Base-by-base conservation (phyloP, 2,888 invertebrate species). In the Molorchus minor region DNA sequence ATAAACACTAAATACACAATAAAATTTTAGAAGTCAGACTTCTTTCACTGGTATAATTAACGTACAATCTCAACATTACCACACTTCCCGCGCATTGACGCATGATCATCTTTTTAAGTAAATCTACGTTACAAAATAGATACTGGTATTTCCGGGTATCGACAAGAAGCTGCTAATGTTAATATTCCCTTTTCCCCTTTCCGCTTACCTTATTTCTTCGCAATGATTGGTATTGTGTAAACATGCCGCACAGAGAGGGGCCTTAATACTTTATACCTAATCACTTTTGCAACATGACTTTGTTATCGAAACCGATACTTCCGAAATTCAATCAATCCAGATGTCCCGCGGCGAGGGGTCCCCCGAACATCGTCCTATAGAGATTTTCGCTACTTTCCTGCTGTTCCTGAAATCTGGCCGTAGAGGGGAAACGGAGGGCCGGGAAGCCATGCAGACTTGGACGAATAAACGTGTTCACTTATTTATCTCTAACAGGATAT, bases 261-360 rank as follows among this genome's bases (percentile, higher is more conserved):
- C 49, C 49, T 58, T 46, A 58, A 58, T 60, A 60, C 56, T 60
- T 60, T 52, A 49, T 57, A 53, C 20, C 38, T 61, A 61, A 65
- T 61, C 63, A 63, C 63, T 61, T 65, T 63, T 62, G 46, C 63
- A 63, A 40, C 61, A 65, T 65, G 65, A 63, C 65, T 65, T 44
- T 65, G 65, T 59, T 65, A 63, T 61, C 55, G 65, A 61, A 63
- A 63, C 59, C 64, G 62, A 65, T 65, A 61, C 63, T 58, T 35
- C 63, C 61, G 49, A 63, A 65, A 65, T 65, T 65, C 63, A 65
- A 65, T 65, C 65, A 65, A 57, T 59, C 47, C 38, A 40, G 47
- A 51, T 63, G 51, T 61, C 65, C 65, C 55, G 63, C 58, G 58
- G 65, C 65, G 61, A 29, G 56, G 29, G 54, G 30, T 35, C 40